Percentiles rank a stretch among this genome's conserved stretches.
These are phyloP conservation scores for Albula goreensis DNA, from an alignment of 2,113 vertebrate genomes.

Conservation along the genomic window DNA sequence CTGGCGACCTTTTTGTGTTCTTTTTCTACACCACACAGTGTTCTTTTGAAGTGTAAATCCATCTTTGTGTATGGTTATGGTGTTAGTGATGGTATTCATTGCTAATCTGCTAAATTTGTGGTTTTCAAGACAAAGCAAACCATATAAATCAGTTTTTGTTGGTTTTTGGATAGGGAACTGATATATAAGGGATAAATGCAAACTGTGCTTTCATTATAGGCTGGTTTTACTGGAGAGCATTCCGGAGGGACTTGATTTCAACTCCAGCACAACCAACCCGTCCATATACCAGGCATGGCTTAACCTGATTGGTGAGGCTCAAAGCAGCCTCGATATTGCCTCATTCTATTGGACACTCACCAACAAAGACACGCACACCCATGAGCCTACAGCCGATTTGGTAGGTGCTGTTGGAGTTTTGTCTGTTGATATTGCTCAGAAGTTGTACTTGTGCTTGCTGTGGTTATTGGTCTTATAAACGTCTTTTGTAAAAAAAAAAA, in stretches of 20 bases:
- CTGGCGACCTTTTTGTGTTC: too few species aligned
- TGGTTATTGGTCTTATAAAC: background rate
- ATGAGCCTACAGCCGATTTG: constrained; percentile 76
- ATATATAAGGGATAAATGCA: background rate
- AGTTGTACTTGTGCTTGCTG: background rate
- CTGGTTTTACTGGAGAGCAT: constrained; percentile 85
- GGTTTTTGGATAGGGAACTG: background rate
- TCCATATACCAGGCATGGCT: constrained; percentile 81
- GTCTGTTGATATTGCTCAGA: background rate
- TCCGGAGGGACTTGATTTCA: constrained; percentile 78
- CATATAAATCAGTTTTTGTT: background rate
- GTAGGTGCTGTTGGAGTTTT: constrained; percentile 49
- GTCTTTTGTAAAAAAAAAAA: too few species aligned
- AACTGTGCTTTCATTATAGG: constrained; percentile 51
- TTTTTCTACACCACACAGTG: too few species aligned
- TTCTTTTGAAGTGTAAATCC: too few species aligned
- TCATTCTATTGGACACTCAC: constrained; percentile 95
- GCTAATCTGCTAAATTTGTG: too few species aligned
- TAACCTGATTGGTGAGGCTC: constrained; percentile 65
- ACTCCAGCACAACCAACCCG: constrained; percentile 62
- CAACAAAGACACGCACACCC: constrained; percentile 78
- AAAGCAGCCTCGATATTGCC: constrained; percentile 83
- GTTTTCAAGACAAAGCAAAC: too few species aligned
- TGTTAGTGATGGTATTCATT: too few species aligned
- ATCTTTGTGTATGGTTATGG: too few species aligned